Conservation (phyloP, 2,888 invertebrate species). For the Stomorhina lunata region DNA sequence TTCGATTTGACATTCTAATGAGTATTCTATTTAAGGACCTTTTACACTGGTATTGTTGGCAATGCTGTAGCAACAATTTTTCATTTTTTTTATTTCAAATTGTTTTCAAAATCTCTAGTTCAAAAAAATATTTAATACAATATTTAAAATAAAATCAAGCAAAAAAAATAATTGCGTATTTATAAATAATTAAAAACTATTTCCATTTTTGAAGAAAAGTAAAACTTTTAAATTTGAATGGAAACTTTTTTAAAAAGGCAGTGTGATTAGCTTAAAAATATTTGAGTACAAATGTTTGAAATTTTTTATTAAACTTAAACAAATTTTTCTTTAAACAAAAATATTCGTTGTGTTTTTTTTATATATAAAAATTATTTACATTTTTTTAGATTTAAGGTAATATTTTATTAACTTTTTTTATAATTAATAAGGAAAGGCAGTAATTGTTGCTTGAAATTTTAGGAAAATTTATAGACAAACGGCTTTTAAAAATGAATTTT, state of each 20-base stretch:
- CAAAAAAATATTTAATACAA: constrained; percentile 9
- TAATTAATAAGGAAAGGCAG: constrained; percentile 33
- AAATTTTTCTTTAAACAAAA: constrained; percentile 59
- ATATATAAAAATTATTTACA: constrained; percentile 50
- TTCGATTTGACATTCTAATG: constrained; percentile 69
- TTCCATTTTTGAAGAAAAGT: neutral
- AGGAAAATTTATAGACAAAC: too few relatives aligned
- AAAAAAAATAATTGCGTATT: neutral
- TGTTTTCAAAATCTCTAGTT: constrained; percentile 6
- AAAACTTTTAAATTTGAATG: constrained; percentile 5
- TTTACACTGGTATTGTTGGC: constrained; percentile 73
- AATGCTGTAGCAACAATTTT: constrained; percentile 64
- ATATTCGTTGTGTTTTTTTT: constrained; percentile 73
- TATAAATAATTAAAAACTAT: constrained; percentile 13
- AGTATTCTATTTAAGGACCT: constrained; percentile 75
- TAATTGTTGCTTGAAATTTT: constrained; percentile 5
- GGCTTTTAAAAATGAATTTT: neutral
- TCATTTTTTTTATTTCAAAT: constrained; percentile 19
- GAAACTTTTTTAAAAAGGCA: constrained; percentile 68
- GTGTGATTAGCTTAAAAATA: constrained; percentile 76
- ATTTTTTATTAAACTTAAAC: too few relatives aligned
- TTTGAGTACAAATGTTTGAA: constrained; percentile 37
- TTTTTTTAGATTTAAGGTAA: constrained; percentile 25
- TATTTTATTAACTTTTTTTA: neutral
- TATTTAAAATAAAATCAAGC: neutral